These are phyloP conservation scores for Danio rerio DNA, from an alignment of 2,113 vertebrate species.

Conservation along the genomic window GRCz12tu NC_133182.1:35555001-35555500, in stretches of 20 bases:
- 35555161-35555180: neutral
- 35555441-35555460: constrained; percentile 48
- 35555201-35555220: neutral
- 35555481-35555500: constrained; percentile 37
- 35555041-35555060: no score
- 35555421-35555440: constrained; percentile 28
- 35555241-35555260: neutral
- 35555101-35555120: neutral
- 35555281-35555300: constrained; percentile 2
- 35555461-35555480: constrained; percentile 26
- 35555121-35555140: no score
- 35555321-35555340: constrained; percentile 18
- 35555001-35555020: no score
- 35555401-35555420: constrained; percentile 28
- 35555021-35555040: no score
- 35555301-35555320: neutral
- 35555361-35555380: constrained; percentile 34
- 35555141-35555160: no score
- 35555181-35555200: neutral
- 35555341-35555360: constrained; percentile 12
- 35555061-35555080: no score
- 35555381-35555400: constrained; percentile 40
- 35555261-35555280: constrained; percentile 3
- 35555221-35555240: neutral
- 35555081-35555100: neutral